Base-by-base conservation (phyloP, 2,113 vertebrate species). In the Boulengeromyrus knoepffleri region DNA sequence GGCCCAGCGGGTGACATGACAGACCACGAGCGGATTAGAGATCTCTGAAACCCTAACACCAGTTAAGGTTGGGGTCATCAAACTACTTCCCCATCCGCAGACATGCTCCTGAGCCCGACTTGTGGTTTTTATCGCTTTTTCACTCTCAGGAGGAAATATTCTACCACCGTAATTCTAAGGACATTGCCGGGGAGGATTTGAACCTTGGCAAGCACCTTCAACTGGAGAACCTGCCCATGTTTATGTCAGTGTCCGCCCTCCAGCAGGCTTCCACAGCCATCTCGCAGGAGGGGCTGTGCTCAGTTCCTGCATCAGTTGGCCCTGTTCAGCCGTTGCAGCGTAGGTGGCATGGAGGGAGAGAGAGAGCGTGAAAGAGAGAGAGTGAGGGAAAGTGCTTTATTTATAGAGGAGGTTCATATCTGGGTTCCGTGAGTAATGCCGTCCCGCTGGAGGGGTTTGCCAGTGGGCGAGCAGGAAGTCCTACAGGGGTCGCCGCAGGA, bases 351-450 rank as follows among this genome's bases (percentile, higher is more conserved):
- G 84, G 84, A 86, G 47, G 24, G 77, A 83, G 45, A 47, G 62
- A 66, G 58, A 31, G 62, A 70, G 62, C 1, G 10, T 13, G 62
- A 12, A 47, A 85, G 19, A 85, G 39, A 85, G 83, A 24, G 62
- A 70, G n/a, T 4, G 62, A 70, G 62, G 27, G 62, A 70, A 85
- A 85, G 83, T 9, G 19, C 21, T 46, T 85, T 85, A 85, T 85
- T 85, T 85, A 85, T n/a, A 85, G 83, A 47, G 83, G 7, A 85
- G 45, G 83, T 46, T n/a, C 47, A 86, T n/a, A 50, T 86, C 45
- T 47, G 45, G 47, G 47, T 27, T 45, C 84, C 12, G 45, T 86
- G 84, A 85, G 83, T 85, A 85, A 86, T 86, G 45, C 84, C 17
- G 21, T 27, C 21, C 47, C 2, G 24, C 45, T 27, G 24, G 31